phyloP scores from a whole-genome alignment of 1,140 invertebrate species.

The Eufriesea mexicana region DNA sequence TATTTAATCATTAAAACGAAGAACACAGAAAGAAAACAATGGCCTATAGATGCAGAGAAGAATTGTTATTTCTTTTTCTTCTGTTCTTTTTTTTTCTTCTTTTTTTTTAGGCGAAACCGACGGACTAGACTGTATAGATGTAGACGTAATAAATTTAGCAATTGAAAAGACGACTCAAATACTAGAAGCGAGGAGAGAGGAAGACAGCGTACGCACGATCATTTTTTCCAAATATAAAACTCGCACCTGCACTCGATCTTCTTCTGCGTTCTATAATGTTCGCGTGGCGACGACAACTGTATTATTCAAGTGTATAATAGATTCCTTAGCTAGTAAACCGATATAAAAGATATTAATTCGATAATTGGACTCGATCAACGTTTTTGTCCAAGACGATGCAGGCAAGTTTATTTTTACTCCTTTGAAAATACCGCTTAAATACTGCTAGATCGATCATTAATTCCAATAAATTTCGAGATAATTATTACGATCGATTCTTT shows the following conservation, averaged over 20 bases:
- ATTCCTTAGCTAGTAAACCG: constrained; percentile 29
- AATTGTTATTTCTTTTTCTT: constrained; percentile 9
- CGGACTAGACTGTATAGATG: constrained; percentile 11
- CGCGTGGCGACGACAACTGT: constrained; percentile 34
- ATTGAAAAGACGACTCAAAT: neutral
- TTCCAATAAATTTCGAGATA: neutral
- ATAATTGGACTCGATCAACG: constrained; percentile 33
- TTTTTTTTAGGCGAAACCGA: constrained; percentile 6
- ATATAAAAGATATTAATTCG: constrained; percentile 27
- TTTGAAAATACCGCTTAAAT: neutral
- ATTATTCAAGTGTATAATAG: constrained; percentile 55
- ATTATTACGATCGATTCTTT: no score
- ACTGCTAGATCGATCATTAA: neutral
- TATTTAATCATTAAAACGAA: neutral
- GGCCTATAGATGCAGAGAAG: constrained; percentile 33
- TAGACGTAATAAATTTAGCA: neutral
- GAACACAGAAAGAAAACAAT: constrained; percentile 9
- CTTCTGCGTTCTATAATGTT: constrained; percentile 9
- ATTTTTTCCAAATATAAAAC: constrained; percentile 20
- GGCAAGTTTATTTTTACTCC: constrained; percentile 52
- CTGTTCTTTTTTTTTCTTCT: neutral
- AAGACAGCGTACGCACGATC: constrained; percentile 28
- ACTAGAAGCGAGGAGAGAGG: neutral
- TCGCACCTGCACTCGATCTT: constrained; percentile 32
- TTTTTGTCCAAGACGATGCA: constrained; percentile 58